Evolutionary conservation across 1,140 invertebrate genomes (phyloP), one percentile per base, ranked within the genome.

Genomic region (Sipha flava): DNA sequence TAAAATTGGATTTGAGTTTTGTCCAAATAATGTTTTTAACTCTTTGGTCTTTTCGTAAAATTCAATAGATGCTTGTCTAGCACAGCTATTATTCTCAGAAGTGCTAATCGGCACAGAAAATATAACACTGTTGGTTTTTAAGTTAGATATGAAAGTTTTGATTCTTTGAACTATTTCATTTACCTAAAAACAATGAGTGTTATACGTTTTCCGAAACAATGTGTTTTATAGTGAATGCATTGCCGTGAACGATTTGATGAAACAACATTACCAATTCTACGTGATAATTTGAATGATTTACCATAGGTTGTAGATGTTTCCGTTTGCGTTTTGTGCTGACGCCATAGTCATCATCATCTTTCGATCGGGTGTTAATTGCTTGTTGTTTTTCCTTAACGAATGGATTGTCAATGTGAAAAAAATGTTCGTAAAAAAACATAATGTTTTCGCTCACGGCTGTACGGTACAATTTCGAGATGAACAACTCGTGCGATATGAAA

Each of bases 401-500:
- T 29, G 73, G 34, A 40, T 77, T 37, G 18, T 59, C 7, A 18
- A 77, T 43, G 9, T 77, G 73, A 26, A 77, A 77, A 4, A 77
- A 77, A 57, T 77, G 73, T 40, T 77, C 52, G 12, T 59, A 77
- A 18, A 77, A 59, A 57, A 9, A 3, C 18, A 37, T 10, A 6
- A 16, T 0, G n/a, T 47, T 47, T 26, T 70, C 18, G 12, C 4
- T 37, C 70, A 52, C 16, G 37, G 54, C 14, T 1, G 73, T 59
- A 77, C 59, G 14, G 16, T 77, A 77, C 2, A 77, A 43, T 21
- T 59, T 43, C 2, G 52, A 37, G 26, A 77, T 59, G 23, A 57
- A 77, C 52, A 23, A 23, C 29, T 59, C 29, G n/a, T 80, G 79
- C 2, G 79, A 80, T 21, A 80, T 43, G 26, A 68, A 70, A n/a